Conservation (phyloP, 2,888 invertebrate genomes). For the Formica aserva region DNA sequence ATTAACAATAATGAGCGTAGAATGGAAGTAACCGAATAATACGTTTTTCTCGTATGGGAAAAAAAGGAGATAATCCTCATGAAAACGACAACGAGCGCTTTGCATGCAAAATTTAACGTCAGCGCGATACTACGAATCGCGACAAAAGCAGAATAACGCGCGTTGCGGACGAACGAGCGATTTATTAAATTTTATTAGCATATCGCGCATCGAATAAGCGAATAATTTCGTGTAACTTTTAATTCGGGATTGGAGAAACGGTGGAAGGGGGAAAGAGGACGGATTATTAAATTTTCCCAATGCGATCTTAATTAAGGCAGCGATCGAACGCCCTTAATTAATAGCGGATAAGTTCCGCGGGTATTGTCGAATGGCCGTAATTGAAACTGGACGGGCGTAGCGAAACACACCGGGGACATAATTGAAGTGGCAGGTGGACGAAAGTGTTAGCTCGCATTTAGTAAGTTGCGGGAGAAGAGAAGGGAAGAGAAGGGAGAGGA, state of each 20-base stretch:
- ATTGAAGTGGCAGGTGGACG: conserved; percentile 66
- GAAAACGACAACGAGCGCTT: conserved; percentile 36
- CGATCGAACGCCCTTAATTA: conserved; percentile 54
- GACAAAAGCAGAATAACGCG: conserved; percentile 8
- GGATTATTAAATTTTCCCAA: conserved; percentile 52
- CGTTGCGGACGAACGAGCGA: conserved; percentile 9
- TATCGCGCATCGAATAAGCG: conserved; percentile 29
- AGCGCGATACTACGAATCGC: conserved; percentile 20
- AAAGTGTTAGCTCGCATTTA: conserved; percentile 58
- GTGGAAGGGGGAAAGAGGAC: neutral
- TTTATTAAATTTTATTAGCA: conserved; percentile 53
- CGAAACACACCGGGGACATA: conserved; percentile 67
- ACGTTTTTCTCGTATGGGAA: conserved; percentile 11
- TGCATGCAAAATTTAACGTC: conserved; percentile 32
- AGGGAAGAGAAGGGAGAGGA: neutral
- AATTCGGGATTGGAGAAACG: conserved; percentile 44
- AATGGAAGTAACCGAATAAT: conserved; percentile 29
- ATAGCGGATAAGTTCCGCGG: conserved; percentile 52
- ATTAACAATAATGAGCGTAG: conserved; percentile 19
- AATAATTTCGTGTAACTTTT: conserved; percentile 56
- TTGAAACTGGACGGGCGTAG: conserved; percentile 61
- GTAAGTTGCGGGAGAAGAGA: conserved; percentile 17
- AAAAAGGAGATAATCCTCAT: conserved; percentile 31
- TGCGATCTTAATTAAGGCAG: conserved; percentile 57
- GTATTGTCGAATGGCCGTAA: conserved; percentile 56